phyloP scores from a whole-genome alignment of 2,888 invertebrate species.

The Scelioninae gen. 2 region DNA sequence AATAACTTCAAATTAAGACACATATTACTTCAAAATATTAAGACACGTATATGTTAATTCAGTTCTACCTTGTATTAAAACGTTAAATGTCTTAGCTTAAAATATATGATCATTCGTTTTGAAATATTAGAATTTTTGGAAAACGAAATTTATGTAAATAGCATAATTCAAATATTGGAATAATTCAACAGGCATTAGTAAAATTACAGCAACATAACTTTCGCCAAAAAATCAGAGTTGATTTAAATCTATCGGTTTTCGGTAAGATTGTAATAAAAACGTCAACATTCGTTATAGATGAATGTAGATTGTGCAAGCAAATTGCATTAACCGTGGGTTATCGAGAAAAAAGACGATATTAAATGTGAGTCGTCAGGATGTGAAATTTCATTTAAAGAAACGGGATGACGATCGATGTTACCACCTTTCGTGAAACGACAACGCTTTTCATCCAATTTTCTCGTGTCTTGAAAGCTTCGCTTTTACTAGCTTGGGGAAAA shows the following conservation, averaged over 20 bases:
- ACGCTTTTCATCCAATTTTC: conserved; percentile 59
- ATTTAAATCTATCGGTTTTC: conserved; percentile 1
- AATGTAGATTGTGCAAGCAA: conserved; percentile 23
- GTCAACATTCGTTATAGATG: conserved; percentile 30
- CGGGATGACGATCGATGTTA: conserved; percentile 56
- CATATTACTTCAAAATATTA: too few species aligned
- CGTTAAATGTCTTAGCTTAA: too few species aligned
- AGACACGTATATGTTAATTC: too few species aligned
- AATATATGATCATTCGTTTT: too few species aligned
- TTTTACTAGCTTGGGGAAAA: conserved; percentile 44
- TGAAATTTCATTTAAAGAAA: conserved; percentile 54
- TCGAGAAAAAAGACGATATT: conserved; percentile 29
- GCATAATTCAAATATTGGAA: too few species aligned
- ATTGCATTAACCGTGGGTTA: conserved; percentile 32
- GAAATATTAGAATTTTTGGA: too few species aligned
- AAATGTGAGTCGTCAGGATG: conserved; percentile 31
- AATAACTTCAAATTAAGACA: too few species aligned
- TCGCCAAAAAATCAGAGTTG: conserved; percentile 16
- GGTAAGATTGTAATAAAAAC: conserved; percentile 27
- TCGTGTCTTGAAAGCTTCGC: conserved; percentile 58
- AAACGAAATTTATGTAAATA: too few species aligned
- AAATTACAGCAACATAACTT: neutral
- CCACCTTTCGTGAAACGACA: conserved; percentile 49
- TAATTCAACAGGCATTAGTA: too few species aligned
- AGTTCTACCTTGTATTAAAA: too few species aligned